Conservation (phyloP, 2,797 vertebrate genomes). For the Phoxinus dragarum region DNA sequence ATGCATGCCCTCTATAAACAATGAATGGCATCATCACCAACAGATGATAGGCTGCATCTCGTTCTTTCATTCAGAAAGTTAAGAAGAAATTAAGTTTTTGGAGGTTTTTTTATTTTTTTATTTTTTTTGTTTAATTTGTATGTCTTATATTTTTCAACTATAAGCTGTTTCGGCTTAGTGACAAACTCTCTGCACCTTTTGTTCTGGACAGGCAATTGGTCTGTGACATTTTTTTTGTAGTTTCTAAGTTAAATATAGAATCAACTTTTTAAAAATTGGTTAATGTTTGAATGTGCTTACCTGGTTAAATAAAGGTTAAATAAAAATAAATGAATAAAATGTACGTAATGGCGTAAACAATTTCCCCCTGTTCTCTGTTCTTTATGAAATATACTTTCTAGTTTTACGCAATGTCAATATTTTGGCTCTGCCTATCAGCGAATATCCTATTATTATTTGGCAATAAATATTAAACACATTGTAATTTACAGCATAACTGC, state of each 20-base stretch:
- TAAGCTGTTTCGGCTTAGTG: not conserved
- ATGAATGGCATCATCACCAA: constrained; percentile 6
- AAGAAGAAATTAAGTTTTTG: not conserved
- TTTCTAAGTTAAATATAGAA: constrained; percentile 12
- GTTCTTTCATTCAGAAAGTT: constrained; percentile 29
- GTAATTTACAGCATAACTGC: not conserved
- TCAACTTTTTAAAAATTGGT: not conserved
- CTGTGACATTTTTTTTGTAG: not conserved
- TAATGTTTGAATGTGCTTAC: not conserved
- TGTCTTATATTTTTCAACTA: not conserved
- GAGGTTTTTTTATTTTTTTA: too few relatives aligned
- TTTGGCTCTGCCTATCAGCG: not conserved
- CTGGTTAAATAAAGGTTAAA: too few relatives aligned
- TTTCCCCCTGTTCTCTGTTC: not conserved
- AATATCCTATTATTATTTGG: not conserved
- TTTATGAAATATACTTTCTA: not conserved
- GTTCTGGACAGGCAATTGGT: not conserved
- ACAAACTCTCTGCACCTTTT: not conserved
- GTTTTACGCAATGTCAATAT: not conserved
- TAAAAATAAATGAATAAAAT: not conserved
- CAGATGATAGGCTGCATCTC: not conserved
- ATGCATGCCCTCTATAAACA: constrained; percentile 11
- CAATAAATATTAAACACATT: not conserved
- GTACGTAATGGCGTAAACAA: not conserved
- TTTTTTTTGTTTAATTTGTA: not conserved